Conservation (phyloP, 2,113 vertebrate species). For the Spea multiplicata region DNA sequence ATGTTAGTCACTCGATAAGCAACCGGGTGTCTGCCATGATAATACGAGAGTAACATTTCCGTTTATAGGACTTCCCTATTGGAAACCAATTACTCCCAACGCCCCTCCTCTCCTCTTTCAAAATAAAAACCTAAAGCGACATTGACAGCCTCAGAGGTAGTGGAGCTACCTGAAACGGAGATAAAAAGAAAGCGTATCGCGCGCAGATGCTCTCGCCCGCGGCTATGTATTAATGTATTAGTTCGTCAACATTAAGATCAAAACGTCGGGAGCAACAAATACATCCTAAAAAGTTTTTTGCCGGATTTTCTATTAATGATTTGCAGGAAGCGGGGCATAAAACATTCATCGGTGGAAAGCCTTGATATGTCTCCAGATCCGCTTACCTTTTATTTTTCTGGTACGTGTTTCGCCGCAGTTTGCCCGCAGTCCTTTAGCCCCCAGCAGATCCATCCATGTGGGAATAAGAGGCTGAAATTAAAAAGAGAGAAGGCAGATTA, state of each 20-base stretch:
- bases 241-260: slow-evolving; percentile 85
- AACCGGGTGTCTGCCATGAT: neutral
- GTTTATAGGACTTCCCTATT: slow-evolving; percentile 32
- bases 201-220: slow-evolving; percentile 76
- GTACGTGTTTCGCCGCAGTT: slow-evolving; percentile 79
- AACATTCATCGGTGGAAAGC: slow-evolving; percentile 88
- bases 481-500: slow-evolving; percentile 62
- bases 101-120: slow-evolving; percentile 4
- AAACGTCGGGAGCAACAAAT: slow-evolving; percentile 77
- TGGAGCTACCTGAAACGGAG: slow-evolving; percentile 73
- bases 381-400: slow-evolving; percentile 88
- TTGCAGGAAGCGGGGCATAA: slow-evolving; percentile 92
- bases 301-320: slow-evolving; percentile 94
- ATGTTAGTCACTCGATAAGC: neutral
- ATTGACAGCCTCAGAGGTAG: slow-evolving; percentile 68
- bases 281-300: slow-evolving; percentile 90
- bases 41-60: slow-evolving; percentile 8
- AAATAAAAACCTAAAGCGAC: slow-evolving; percentile 51
- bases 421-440: slow-evolving; percentile 94
- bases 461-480: neutral
- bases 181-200: slow-evolving; percentile 71
- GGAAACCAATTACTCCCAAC: slow-evolving; percentile 4
- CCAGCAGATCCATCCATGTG: slow-evolving; percentile 74
- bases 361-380: slow-evolving; percentile 85
- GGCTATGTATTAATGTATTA: slow-evolving; percentile 78